Evolutionary conservation across 2,797 vertebrate species (phyloP).

Genomic region (Acrocephalus scirpaceus): DNA sequence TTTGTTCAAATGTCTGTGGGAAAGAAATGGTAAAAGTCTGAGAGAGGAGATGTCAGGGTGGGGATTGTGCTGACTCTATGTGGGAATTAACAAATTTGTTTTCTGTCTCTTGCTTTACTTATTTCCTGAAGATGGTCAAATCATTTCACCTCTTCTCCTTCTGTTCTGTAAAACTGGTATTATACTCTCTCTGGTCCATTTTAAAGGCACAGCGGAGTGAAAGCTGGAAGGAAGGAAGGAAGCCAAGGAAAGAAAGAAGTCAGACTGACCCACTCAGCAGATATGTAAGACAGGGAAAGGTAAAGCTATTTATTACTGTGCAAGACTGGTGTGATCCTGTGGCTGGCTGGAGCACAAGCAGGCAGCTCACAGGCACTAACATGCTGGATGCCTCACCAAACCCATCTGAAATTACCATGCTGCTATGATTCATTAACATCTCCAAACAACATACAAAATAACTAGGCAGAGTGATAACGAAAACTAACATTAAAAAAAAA

Average conservation of each 20-base stretch:
- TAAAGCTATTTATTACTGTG: not conserved
- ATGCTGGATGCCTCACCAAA: not conserved
- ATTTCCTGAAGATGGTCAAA: not conserved
- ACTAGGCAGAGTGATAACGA: not conserved
- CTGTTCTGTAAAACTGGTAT: not conserved
- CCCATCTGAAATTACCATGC: not conserved
- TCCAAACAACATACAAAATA: not conserved
- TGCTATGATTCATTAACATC: not conserved
- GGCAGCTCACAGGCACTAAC: not conserved
- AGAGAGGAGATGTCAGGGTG: not conserved
- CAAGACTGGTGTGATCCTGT: not conserved
- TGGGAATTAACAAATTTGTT: not conserved
- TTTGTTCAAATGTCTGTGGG: not conserved
- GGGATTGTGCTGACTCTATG: not conserved
- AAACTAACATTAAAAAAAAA: not conserved
- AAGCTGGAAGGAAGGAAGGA: not conserved
- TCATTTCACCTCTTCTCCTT: not conserved
- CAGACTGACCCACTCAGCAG: not conserved
- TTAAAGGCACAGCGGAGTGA: not conserved
- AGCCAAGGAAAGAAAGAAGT: constrained; percentile 8
- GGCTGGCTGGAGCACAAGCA: not conserved
- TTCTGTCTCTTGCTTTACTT: not conserved
- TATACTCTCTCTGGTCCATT: not conserved
- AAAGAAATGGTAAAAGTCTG: not conserved
- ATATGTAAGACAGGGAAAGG: not conserved